Base-by-base conservation (phyloP, 2,888 invertebrate genomes). In the Parnassius apollo region DNA sequence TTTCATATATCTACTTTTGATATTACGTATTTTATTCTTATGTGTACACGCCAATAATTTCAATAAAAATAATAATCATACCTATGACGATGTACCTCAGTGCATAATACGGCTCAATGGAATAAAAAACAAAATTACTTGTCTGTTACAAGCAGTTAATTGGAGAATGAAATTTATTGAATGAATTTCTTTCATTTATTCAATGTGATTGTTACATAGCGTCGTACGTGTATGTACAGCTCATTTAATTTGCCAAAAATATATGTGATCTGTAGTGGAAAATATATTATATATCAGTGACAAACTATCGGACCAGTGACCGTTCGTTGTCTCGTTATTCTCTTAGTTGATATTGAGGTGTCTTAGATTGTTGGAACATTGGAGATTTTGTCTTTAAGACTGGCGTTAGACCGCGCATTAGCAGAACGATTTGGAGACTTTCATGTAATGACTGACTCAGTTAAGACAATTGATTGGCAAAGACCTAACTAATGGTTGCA, bases 361-460 rank as follows among this genome's bases (percentile, higher is more conserved):
- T 88, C 86, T 86, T 90, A 89, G 90, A 84, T 83, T 82, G 89
- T 88, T 89, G 86, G 86, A 88, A 86, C 84, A 83, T 86, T 52
- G 50, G 44, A 56, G 53, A 53, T 51, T 56, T 42, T 57, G 46
- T 56, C 25, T 57, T 45, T 18, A 48, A 44, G 44, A 53, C 45
- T 4, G 2, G 18, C 45, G 25, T 58, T 50, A 13, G 59, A 58
- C 59, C 66, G 65, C 61, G 67, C 62, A 11, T 60, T 57, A 53
- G 49, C 42, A 35, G 9, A 51, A 58, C 9, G 45, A 62, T 54
- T 54, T 57, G 54, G 54, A 53, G 13, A 45, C 13, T 45, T 52
- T 64, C 59, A 62, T 62, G 45, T 55, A 44, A 64, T 62, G 53
- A 57, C 56, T 52, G 46, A 44, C 61, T 55, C 50, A 57, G 56